These are phyloP conservation scores for Acridotheres tristis DNA, from an alignment of 2,797 vertebrate genomes.

Conservation along the genomic window DNA sequence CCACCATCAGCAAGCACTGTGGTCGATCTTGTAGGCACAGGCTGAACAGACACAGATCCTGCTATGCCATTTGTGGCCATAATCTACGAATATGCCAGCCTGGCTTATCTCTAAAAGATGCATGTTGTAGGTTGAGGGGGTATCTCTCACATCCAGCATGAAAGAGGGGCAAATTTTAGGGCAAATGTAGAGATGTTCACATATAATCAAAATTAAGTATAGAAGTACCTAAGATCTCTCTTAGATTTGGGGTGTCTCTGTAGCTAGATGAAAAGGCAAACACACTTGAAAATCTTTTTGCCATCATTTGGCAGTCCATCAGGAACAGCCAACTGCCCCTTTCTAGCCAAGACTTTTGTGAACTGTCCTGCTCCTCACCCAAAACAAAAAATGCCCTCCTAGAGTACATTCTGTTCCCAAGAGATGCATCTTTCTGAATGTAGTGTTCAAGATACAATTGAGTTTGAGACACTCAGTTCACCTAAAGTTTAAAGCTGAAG, in stretches of 20 bases:
- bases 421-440: not conserved
- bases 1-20: not conserved
- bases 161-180: not conserved
- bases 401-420: not conserved
- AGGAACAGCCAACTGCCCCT: not conserved
- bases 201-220: not conserved
- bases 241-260: not conserved
- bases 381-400: accelerated
- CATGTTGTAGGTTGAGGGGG: not conserved
- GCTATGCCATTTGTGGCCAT: not conserved
- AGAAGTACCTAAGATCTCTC: not conserved
- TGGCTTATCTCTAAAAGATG: not conserved
- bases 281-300: not conserved
- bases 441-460: not conserved
- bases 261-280: not conserved
- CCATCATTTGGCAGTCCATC: not conserved
- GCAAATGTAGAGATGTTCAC: not conserved
- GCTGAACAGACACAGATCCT: not conserved
- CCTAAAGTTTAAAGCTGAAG: not conserved
- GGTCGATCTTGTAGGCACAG: not conserved
- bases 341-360: not conserved
- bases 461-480: not conserved
- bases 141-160: not conserved
- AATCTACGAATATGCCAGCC: not conserved
- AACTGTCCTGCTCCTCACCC: not conserved